These are phyloP conservation scores for Vulpes lagopus DNA, from an alignment of 2,113 vertebrate genomes.

Conservation along the genomic window DNA sequence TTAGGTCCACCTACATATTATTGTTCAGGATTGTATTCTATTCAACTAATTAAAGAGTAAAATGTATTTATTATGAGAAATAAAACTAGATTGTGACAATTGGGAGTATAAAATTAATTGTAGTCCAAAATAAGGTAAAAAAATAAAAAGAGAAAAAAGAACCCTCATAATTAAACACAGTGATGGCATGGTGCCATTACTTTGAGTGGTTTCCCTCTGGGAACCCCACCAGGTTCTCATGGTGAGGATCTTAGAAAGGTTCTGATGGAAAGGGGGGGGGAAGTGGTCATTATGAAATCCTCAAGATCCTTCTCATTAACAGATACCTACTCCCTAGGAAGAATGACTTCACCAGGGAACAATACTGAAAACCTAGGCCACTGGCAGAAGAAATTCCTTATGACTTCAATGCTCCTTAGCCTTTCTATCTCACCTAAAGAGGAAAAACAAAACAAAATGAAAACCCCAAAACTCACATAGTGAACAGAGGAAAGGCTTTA, in stretches of 20 bases:
- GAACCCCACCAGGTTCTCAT: background rate
- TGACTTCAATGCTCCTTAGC: background rate
- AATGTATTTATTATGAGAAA: background rate
- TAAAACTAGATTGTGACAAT: background rate
- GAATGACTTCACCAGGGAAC: background rate
- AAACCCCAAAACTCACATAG: background rate
- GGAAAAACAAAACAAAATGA: background rate
- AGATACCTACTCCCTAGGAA: background rate
- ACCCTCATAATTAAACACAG: too few relatives aligned
- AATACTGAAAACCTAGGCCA: background rate
- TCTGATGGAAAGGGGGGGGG: background rate
- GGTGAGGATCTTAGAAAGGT: background rate
- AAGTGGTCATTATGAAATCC: background rate
- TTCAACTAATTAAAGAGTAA: background rate
- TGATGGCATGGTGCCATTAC: rapidly evolving
- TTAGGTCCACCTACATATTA: background rate
- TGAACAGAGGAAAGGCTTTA: background rate
- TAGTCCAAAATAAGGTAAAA: background rate
- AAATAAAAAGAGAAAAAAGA: background rate
- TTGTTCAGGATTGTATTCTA: background rate
- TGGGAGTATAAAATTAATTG: background rate
- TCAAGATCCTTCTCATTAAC: background rate
- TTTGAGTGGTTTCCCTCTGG: background rate
- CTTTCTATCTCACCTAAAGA: background rate
- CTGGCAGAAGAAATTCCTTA: background rate